phyloP scores from a whole-genome alignment of 2,113 vertebrate species.

The Montifringilla adamsi region DNA sequence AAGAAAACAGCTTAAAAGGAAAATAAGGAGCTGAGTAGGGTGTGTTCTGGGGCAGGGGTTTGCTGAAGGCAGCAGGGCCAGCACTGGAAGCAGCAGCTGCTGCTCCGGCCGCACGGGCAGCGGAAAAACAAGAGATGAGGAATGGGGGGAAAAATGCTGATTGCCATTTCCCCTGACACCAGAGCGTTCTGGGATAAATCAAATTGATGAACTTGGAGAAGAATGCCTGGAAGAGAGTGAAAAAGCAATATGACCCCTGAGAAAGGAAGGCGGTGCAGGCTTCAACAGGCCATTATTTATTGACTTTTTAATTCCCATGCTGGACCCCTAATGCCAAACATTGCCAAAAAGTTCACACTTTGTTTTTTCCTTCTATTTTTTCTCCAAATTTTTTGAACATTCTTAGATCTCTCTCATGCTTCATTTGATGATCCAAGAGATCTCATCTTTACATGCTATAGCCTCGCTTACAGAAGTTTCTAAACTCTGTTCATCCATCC shows the following conservation, averaged over 20 bases:
- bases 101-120: background rate
- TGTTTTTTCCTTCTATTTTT: background rate
- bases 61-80: background rate
- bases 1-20: background rate
- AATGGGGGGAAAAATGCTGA: background rate
- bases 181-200: slow-evolving; percentile 22
- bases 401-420: background rate
- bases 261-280: slow-evolving; percentile 27
- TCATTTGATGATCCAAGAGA: background rate
- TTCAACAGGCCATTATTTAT: background rate
- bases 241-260: slow-evolving; percentile 11
- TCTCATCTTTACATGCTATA: background rate
- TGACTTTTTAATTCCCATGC: background rate
- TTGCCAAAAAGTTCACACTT: background rate
- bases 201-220: slow-evolving; percentile 42
- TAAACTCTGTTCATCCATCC: background rate
- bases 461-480: background rate
- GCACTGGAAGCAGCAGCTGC: background rate
- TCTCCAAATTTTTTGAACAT: fast-evolving
- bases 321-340: background rate
- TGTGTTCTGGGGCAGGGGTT: background rate
- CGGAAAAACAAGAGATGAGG: background rate
- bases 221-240: slow-evolving; percentile 52
- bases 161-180: slow-evolving; percentile 33
- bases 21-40: background rate